A percentile compares a stretch with the other conserved stretches of the same genome.
Conservation (phyloP, 2,888 invertebrate species). For the Galerucella pusilla region DNA sequence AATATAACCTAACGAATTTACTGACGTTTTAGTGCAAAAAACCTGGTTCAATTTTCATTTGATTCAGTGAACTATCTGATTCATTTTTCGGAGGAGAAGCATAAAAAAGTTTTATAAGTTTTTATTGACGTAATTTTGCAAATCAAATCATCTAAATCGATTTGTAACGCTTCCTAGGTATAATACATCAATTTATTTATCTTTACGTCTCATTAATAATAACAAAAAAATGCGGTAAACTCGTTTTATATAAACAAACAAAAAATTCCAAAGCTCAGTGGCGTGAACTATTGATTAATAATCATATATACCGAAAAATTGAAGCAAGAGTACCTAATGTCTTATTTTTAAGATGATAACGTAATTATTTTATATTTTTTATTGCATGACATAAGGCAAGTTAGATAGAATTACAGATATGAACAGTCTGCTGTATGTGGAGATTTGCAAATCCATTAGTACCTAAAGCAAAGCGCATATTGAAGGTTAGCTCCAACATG, state of each 20-base stretch:
- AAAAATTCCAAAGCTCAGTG: conserved; percentile 6
- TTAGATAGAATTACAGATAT: background rate
- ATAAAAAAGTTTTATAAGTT: background rate
- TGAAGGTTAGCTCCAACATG: no score
- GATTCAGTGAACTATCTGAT: background rate
- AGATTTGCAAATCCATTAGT: background rate
- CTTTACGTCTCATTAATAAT: conserved; percentile 10
- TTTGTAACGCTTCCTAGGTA: conserved; percentile 2
- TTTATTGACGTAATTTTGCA: conserved; percentile 2
- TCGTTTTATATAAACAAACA: conserved; percentile 8
- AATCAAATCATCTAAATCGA: background rate
- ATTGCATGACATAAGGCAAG: background rate
- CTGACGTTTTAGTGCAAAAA: background rate
- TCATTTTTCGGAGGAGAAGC: background rate
- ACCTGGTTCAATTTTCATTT: background rate
- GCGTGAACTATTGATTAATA: background rate
- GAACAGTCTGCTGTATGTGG: background rate
- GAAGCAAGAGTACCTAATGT: background rate
- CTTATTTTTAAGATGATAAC: background rate
- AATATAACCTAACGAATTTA: no score
- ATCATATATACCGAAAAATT: background rate
- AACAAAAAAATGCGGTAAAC: conserved; percentile 8
- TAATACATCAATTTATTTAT: conserved; percentile 9
- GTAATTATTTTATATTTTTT: background rate
- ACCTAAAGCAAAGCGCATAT: no score